Percentiles rank a stretch among this genome's conserved stretches.
Conservation (phyloP, 2,797 vertebrate species). For the Enteromius thamalakanensis region DNA sequence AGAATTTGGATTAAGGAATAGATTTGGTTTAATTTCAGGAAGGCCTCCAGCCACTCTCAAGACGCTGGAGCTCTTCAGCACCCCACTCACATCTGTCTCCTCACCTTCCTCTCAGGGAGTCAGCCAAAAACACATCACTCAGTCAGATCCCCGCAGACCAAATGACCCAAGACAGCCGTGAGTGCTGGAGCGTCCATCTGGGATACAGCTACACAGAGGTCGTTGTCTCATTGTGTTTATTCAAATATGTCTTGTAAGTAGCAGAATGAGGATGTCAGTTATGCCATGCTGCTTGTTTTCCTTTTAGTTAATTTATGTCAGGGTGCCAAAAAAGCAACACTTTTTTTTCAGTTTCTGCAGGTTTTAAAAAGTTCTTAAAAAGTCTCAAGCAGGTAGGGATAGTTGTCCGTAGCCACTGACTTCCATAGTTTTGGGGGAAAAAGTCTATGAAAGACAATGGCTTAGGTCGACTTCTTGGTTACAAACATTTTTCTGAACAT, state of each 20-base stretch:
- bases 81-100: slow-evolving; percentile 54
- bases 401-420: background rate
- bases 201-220: slow-evolving; percentile 19
- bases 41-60: slow-evolving; percentile 47
- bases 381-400: background rate
- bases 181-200: slow-evolving; percentile 38
- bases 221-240: slow-evolving; percentile 4
- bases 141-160: slow-evolving; percentile 35
- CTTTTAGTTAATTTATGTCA: slow-evolving; percentile 4
- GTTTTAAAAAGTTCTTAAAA: background rate
- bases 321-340: background rate
- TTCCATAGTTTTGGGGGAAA: background rate
- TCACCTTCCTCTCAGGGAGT: slow-evolving; percentile 54
- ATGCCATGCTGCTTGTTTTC: slow-evolving; percentile 15
- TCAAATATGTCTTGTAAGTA: slow-evolving; percentile 15
- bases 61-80: slow-evolving; percentile 19
- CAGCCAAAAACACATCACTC: slow-evolving; percentile 61
- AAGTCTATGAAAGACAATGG: background rate
- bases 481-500: background rate
- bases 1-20: slow-evolving; percentile 41
- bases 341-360: background rate
- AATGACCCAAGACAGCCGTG: slow-evolving; percentile 46
- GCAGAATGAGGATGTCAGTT: slow-evolving; percentile 21
- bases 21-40: slow-evolving; percentile 53
- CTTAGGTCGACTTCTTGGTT: background rate